Percentiles rank a stretch among this genome's conserved stretches.
Conservation (phyloP, 2,797 vertebrate species). For the Hirundo rustica region DNA sequence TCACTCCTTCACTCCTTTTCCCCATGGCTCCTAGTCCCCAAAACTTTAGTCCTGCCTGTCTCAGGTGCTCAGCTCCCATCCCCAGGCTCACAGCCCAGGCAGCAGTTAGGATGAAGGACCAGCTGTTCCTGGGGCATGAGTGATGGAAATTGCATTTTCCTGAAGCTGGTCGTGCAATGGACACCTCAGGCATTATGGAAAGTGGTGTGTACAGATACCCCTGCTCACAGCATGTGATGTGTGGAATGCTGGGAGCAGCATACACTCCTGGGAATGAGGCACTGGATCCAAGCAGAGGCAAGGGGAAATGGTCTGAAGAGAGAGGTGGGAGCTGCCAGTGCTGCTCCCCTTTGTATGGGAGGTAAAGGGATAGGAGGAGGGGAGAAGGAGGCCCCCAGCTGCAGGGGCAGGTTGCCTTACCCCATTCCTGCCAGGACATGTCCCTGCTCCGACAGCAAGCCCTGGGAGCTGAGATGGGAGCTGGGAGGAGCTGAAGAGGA, state of each 20-base stretch:
- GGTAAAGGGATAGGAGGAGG: not conserved
- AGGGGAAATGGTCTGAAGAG: not conserved
- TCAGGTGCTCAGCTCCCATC: not conserved
- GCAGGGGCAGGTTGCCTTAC: not conserved
- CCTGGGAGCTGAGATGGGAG: not conserved
- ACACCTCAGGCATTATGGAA: not conserved
- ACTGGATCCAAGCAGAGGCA: not conserved
- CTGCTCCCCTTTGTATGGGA: not conserved
- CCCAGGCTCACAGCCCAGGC: not conserved
- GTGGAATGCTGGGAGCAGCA: not conserved
- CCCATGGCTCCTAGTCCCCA: not conserved
- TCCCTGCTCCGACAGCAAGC: not conserved
- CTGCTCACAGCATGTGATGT: not conserved
- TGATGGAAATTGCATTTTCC: not conserved
- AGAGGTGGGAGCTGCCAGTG: not conserved
- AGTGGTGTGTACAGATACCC: not conserved
- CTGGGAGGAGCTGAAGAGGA: not conserved
- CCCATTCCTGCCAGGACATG: not conserved
- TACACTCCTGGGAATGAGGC: accelerated
- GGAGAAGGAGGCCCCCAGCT: not conserved
- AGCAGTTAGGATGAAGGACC: not conserved
- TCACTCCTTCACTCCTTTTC: no score
- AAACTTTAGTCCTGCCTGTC: not conserved
- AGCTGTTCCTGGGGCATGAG: not conserved
- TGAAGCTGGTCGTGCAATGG: not conserved